Percentiles rank a stretch among this genome's conserved stretches.
phyloP scores from a whole-genome alignment of 1,140 invertebrate genomes.

The Psix sp. region DNA sequence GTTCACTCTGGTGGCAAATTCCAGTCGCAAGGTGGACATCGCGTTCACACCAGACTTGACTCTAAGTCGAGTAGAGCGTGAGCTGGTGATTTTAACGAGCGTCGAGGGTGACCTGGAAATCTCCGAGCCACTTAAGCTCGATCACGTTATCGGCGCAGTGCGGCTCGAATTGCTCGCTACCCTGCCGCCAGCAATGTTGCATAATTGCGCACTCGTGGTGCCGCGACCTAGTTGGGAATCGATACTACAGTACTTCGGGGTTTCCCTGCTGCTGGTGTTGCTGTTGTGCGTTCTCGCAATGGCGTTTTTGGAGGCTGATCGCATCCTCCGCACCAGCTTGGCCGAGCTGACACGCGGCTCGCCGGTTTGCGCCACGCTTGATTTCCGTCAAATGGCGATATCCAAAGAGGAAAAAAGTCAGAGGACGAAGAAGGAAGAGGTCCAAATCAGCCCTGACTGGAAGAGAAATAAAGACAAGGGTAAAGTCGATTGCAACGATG shows the following conservation, averaged over 20 bases:
- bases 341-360: conserved; percentile 74
- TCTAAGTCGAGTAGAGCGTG: conserved; percentile 85
- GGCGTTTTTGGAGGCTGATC: conserved; percentile 86
- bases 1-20: conserved; percentile 89
- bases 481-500: conserved; percentile 68
- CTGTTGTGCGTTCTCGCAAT: conserved; percentile 80
- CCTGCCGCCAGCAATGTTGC: conserved; percentile 86
- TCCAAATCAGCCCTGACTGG: conserved; percentile 12
- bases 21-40: conserved; percentile 90
- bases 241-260: conserved; percentile 83
- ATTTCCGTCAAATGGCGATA: conserved; percentile 77
- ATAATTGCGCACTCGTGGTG: conserved; percentile 84
- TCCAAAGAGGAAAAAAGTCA: conserved; percentile 54
- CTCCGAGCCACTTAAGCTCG: conserved; percentile 16
- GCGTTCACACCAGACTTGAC: conserved; percentile 96
- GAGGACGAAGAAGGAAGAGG: conserved; percentile 50
- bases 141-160: conserved; percentile 54
- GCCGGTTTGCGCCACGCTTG: conserved; percentile 78
- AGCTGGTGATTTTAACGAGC: conserved; percentile 80
- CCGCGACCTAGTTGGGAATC: conserved; percentile 89
- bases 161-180: conserved; percentile 84
- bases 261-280: conserved; percentile 81
- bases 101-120: conserved; percentile 64
- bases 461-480: conserved; percentile 25
- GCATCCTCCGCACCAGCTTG: conserved; percentile 80